phyloP scores from a whole-genome alignment of 2,888 invertebrate species.

The Liopterus haemorrhoidalis region DNA sequence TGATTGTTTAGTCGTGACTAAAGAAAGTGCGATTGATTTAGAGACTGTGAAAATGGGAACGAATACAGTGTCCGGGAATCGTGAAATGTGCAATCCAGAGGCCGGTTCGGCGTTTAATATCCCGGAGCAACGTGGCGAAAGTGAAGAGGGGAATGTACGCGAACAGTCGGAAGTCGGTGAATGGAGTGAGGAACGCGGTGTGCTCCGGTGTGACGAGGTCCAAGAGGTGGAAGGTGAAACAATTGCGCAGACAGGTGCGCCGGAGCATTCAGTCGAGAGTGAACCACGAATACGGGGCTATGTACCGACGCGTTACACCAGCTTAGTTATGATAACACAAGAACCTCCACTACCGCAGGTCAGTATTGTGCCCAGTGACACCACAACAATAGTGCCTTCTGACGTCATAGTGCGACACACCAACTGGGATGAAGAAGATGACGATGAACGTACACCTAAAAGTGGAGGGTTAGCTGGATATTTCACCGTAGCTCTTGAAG shows the following conservation, averaged over 20 bases:
- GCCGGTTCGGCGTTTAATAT: neutral
- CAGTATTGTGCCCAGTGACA: slow-evolving; percentile 70
- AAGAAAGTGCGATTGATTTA: slow-evolving; percentile 20
- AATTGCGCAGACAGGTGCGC: slow-evolving; percentile 42
- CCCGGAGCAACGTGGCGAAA: slow-evolving; percentile 10
- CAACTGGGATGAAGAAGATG: slow-evolving; percentile 47
- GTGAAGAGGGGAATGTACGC: slow-evolving; percentile 9
- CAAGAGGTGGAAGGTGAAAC: slow-evolving; percentile 36
- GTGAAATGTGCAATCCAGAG: too few relatives aligned
- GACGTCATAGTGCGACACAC: slow-evolving; percentile 62
- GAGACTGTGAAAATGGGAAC: too few relatives aligned
- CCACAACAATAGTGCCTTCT: slow-evolving; percentile 61
- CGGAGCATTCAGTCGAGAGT: slow-evolving; percentile 44
- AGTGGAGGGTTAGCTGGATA: slow-evolving; percentile 40
- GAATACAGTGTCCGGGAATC: too few relatives aligned
- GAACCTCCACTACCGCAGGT: slow-evolving; percentile 54
- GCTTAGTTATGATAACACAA: slow-evolving; percentile 86
- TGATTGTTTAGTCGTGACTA: neutral
- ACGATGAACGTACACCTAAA: slow-evolving; percentile 18
- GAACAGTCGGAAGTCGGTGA: slow-evolving; percentile 16
- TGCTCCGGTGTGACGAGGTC: slow-evolving; percentile 25
- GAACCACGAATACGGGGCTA: slow-evolving; percentile 26
- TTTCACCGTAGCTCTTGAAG: slow-evolving; percentile 46
- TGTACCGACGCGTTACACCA: slow-evolving; percentile 66
- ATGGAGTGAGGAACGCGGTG: slow-evolving; percentile 11